phyloP scores from a whole-genome alignment of 2,113 vertebrate genomes.

The Phylloscopus trochilus region DNA sequence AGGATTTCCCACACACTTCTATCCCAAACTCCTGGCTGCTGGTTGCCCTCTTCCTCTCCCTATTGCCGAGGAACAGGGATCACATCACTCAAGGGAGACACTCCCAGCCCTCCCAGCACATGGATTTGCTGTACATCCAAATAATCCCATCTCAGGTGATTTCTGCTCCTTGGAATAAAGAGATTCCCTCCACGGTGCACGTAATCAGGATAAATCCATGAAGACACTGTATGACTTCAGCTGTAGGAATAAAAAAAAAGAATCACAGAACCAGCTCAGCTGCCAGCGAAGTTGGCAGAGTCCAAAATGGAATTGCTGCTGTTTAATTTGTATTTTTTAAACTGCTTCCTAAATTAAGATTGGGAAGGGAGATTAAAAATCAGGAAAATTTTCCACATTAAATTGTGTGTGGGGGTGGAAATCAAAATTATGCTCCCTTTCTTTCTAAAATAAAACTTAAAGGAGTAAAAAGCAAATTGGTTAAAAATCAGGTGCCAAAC shows the following conservation, averaged over 20 bases:
- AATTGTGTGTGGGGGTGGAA: not conserved
- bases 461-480: not conserved
- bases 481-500: not conserved
- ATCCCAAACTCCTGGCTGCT: not conserved
- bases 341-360: not conserved
- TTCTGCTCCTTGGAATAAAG: not conserved
- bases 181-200: not conserved
- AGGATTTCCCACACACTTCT: not conserved
- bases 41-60: not conserved
- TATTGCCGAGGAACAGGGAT: not conserved
- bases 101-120: fast-evolving
- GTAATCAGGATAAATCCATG: not conserved
- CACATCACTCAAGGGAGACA: too few species aligned
- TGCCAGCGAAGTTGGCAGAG: not conserved
- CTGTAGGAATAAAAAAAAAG: not conserved
- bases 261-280: not conserved
- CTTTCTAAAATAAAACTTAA: not conserved
- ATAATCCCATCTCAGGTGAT: too few species aligned
- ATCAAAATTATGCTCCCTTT: fast-evolving
- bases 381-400: not conserved
- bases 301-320: not conserved
- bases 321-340: not conserved
- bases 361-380: not conserved
- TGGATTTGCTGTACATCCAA: too few species aligned
- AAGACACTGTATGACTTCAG: not conserved